Base-by-base conservation (phyloP, 2,113 vertebrate genomes). In the Axis porcinus region DNA sequence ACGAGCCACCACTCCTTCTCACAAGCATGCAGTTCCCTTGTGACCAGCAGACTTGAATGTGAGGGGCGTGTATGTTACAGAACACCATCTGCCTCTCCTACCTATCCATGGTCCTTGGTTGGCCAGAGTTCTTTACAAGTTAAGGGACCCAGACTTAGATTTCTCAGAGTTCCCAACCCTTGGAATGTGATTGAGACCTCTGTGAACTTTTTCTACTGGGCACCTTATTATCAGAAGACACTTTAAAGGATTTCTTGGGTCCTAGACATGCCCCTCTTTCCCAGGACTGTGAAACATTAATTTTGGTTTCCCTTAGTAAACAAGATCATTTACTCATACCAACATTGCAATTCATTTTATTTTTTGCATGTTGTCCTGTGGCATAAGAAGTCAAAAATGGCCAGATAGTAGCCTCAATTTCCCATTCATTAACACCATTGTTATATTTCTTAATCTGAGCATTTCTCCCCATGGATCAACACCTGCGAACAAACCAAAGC, bases 11-110 rank as follows among this genome's bases (percentile, higher is more conserved):
- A 5, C n/a, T 23, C 15, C 30, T 17, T 64, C 28, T 89, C 52
- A 25, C 2, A 21, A 90, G 60, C 58, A 21, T 0, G 54, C 85
- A 14, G 9, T 57, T 16, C 45, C 8, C 1, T 5, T 55, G 57
- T 17, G 19, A 78, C 52, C 58, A 1, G 30, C 16, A 9, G 30
- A 19, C 62, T 36, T 23, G n/a, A 81, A 17, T 21, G 43, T 21
- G 19, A 40, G 33, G 45, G 30, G 3, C 43, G 1, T 1, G 0
- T 43, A 0, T 4, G 27, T 25, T 17, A 4, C 27, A 25, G 43
- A 4, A 2, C 9, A 17, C 33, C 28, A 1, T 30, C 57, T 79
- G 52, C 62, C 45, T 74, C 76, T 23, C 1, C 15, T 5, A 0
- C 54, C 40, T 2, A 0, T 47, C 30, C 23, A 0, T 17, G 15